Base-by-base conservation (phyloP, 2,113 vertebrate genomes). In the Madoqua kirkii region DNA sequence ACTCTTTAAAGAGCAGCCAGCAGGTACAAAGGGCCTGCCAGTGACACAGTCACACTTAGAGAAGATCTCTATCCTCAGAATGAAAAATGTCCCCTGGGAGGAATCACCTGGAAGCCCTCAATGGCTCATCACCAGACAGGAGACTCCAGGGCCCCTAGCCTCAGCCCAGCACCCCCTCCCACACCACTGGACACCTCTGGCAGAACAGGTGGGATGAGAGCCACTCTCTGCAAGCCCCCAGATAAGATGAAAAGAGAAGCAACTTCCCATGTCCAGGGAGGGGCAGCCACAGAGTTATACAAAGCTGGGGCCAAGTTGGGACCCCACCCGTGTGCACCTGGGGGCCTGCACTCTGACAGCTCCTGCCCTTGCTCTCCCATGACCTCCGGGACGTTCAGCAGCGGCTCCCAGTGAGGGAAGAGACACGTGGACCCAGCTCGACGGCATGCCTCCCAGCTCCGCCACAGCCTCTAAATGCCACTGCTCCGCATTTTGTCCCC, bases 401-500 rank as follows among this genome's bases (percentile, higher is more conserved):
- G 21, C 50, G 0, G 25, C 36, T 33, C 1, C 4, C 6, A 15
- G 0, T 3, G 25, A 7, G 3, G 87, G 62, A 5, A 43, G 11
- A 59, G 57, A 21, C 3, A 2, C 3, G 0, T 19, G 0, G 40
- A 29, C 59, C 57, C 7, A 0, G 16, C 40, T 31, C 1, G 6
- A n/a, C 0, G 0, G 17, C 4, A 10, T 13, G n/a, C 55, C 93
- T 0, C 92, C 94, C 91, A 0, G 96, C 96, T 62, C 55, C 31
- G 67, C 52, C 94, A 74, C n/a, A 14, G 97, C 79, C 92, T 29
- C 74, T 79, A 43, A 89, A 59, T 57, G 91, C 92, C 4, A 0
- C 54, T 0, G 45, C 79, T 45, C 59, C 64, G 85, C 98, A 57
- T 96, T 98, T 97, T 21, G 95, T 97, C 97, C 97, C 95, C 97